Evolutionary conservation across 2,797 vertebrate species (phyloP), one percentile per base, ranked within the genome.

Genomic region (Vireo griseus): DNA sequence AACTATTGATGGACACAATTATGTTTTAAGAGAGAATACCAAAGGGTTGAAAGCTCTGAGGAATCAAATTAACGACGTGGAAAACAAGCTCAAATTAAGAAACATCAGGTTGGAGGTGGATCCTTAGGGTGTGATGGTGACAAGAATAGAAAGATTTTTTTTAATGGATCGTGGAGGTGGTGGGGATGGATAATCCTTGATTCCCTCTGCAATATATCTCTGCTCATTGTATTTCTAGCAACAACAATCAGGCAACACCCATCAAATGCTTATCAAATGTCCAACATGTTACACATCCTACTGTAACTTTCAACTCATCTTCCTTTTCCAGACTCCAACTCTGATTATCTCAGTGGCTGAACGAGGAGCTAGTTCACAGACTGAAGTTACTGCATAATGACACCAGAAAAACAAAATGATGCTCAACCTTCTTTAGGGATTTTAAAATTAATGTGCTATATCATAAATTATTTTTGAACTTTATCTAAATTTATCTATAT

Each of bases 41-140:
- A 77, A 93, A 95, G 79, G 73, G 72, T 92, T 77, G 83, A 86
- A 96, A 93, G 67, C 95, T 92, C 87, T 5, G 9, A 95, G 89
- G 95, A 96, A 95, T 94, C 90, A 96, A 96, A 96, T 91, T 97
- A 97, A 97, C 71, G 92, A 95, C 92, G 87, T 97, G 96, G 96
- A 97, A 97, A 97, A 97, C 95, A 97, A 97, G 92, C 96, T 96
- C 87, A 96, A 95, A 96, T 97, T 96, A 97, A 93, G 90, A 96
- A 94, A 96, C 94, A 96, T 94, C 85, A 94, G 77, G 89, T 59
- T 96, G 74, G 74, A 82, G 74, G 90, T 91, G 90, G 91, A 84
- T 95, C 90, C 85, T 91, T 83, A 86, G 88, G 74, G 76, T n/a
- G 85, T 88, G 63, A 62, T 67, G 73, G 47, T 5, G 37, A 90